Percentiles rank a stretch among this genome's conserved stretches.
These are phyloP conservation scores for Laticauda colubrina DNA, from an alignment of 2,113 vertebrate genomes.

Conservation along the genomic window DNA sequence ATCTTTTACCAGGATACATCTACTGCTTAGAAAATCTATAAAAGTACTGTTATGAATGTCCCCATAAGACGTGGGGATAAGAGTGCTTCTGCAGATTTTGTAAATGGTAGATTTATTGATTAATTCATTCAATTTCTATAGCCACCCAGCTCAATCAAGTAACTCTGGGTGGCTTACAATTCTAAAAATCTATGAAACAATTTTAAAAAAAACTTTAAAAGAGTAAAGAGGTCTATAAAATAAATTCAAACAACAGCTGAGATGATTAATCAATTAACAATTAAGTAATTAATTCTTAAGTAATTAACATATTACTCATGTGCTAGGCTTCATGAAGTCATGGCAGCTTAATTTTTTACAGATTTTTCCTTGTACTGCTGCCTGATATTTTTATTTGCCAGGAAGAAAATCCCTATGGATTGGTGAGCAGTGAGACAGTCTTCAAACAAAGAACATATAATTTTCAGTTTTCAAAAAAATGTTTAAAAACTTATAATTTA, in stretches of 20 bases:
- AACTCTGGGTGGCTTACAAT: neutral
- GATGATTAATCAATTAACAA: neutral
- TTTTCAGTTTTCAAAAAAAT: neutral
- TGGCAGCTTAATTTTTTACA: neutral
- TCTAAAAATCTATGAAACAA: neutral
- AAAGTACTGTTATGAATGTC: neutral
- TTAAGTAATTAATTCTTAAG: too few relatives aligned
- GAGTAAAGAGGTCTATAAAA: neutral
- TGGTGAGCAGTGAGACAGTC: neutral
- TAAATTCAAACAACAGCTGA: neutral
- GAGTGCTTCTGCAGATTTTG: neutral
- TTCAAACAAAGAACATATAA: neutral
- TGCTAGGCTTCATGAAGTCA: neutral
- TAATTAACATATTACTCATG: too few relatives aligned
- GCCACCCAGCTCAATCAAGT: neutral
- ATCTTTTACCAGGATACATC: neutral
- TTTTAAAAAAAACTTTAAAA: neutral
- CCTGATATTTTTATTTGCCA: neutral
- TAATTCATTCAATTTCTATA: neutral
- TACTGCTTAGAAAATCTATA: neutral
- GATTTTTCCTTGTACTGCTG: neutral
- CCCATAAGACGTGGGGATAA: neutral
- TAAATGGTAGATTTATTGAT: neutral
- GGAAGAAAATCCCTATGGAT: neutral
- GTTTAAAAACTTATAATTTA: neutral